phyloP scores from a whole-genome alignment of 2,113 vertebrate species.

The Corythaixoides concolor region DNA sequence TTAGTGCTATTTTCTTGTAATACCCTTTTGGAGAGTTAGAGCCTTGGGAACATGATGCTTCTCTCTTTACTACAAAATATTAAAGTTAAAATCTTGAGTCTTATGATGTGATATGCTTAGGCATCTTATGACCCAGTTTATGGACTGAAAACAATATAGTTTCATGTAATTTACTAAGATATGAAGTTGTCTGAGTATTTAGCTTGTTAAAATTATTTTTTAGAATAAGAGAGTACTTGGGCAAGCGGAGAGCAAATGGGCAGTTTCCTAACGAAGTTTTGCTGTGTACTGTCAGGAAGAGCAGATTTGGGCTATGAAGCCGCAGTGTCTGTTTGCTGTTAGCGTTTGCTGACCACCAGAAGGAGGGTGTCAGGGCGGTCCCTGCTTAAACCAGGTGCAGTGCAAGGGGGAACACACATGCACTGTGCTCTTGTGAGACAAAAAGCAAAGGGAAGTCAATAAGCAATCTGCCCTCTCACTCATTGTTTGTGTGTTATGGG shows the following conservation, averaged over 20 bases:
- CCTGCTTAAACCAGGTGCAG: neutral
- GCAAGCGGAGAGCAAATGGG: neutral
- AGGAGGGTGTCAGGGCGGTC: accelerated
- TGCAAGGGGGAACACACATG: neutral
- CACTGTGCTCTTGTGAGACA: neutral
- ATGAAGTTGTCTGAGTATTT: neutral
- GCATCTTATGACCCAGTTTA: neutral
- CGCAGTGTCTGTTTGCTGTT: neutral
- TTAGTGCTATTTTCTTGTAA: neutral
- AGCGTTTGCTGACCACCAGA: neutral
- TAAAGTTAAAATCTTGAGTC: neutral
- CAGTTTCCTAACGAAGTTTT: neutral
- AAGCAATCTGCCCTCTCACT: neutral
- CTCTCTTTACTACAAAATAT: neutral
- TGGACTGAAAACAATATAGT: neutral
- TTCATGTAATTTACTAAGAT: neutral
- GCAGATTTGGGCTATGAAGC: neutral
- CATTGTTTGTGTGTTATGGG: neutral
- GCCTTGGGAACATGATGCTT: neutral
- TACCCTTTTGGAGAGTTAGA: neutral
- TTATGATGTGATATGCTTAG: neutral
- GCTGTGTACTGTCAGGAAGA: neutral
- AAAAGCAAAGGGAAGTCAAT: neutral
- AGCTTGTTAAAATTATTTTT: neutral
- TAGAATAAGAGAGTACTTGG: neutral